Conservation (phyloP, 1,140 invertebrate genomes). For the Musca domestica region DNA sequence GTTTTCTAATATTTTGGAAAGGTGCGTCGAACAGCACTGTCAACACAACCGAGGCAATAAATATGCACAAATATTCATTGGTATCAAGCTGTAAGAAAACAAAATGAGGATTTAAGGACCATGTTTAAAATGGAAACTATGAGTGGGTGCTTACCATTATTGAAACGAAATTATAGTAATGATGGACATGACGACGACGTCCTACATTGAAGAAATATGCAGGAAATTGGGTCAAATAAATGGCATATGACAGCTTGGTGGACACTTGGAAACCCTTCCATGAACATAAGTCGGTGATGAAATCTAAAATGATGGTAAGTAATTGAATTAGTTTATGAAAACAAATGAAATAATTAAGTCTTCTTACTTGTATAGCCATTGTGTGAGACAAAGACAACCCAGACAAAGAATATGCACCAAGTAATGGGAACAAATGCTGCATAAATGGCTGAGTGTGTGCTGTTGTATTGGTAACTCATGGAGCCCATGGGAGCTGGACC, state of each 20-base stretch:
- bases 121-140: background rate
- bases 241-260: constrained; percentile 64
- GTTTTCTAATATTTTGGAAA: constrained; percentile 66
- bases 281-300: constrained; percentile 56
- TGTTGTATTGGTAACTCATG: constrained; percentile 66
- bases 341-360: background rate
- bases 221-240: constrained; percentile 69
- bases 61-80: constrained; percentile 59
- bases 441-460: constrained; percentile 65
- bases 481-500: constrained; percentile 66
- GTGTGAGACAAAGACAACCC: constrained; percentile 65
- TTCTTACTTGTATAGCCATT: constrained; percentile 61
- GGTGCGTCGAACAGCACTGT: constrained; percentile 68
- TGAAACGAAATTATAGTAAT: constrained; percentile 60
- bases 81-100: constrained; percentile 57
- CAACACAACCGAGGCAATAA: constrained; percentile 60
- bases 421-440: constrained; percentile 70
- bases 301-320: constrained; percentile 48
- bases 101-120: background rate
- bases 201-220: constrained; percentile 69
- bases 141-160: constrained; percentile 56
- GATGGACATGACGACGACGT: constrained; percentile 57
- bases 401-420: constrained; percentile 67
- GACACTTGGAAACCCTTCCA: constrained; percentile 64
- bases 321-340: background rate